Evolutionary conservation across 2,888 invertebrate genomes (phyloP).

Genomic region (Conchocele bisecta): DNA sequence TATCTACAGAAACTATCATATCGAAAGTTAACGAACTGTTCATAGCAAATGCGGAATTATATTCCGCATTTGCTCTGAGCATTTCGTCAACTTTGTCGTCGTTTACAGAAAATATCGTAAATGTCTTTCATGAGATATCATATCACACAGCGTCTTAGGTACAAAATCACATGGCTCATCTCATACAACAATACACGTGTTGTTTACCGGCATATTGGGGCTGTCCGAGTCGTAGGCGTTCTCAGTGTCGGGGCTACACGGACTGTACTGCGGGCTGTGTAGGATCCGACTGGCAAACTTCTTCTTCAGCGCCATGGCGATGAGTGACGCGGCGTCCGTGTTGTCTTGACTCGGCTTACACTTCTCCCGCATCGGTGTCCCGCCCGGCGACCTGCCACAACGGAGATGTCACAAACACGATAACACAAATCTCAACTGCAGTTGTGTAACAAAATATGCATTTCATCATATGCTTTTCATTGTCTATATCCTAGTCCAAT

Average conservation of each 20-base stretch:
- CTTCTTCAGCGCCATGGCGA: conserved; percentile 81
- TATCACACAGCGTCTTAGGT: too few species aligned
- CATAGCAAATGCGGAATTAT: too few species aligned
- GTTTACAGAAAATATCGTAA: too few species aligned
- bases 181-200: background rate
- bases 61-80: too few species aligned
- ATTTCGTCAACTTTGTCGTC: too few species aligned
- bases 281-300: conserved; percentile 78
- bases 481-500: too few species aligned
- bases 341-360: conserved; percentile 50
- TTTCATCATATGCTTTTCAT: too few species aligned
- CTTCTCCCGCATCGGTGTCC: conserved; percentile 79
- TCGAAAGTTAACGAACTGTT: too few species aligned
- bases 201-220: conserved; percentile 48
- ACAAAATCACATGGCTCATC: too few species aligned
- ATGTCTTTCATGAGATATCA: too few species aligned
- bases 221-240: conserved; percentile 56
- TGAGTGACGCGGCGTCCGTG: conserved; percentile 79
- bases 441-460: too few species aligned
- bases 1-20: too few species aligned
- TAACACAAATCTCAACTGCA: background rate
- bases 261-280: conserved; percentile 63
- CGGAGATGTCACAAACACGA: background rate
- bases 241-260: conserved; percentile 58
- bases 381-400: conserved; percentile 81